Percentiles rank a stretch among this genome's conserved stretches.
Conservation (phyloP, 1,140 invertebrate species). For the Pseudachorutes palmiensis region DNA sequence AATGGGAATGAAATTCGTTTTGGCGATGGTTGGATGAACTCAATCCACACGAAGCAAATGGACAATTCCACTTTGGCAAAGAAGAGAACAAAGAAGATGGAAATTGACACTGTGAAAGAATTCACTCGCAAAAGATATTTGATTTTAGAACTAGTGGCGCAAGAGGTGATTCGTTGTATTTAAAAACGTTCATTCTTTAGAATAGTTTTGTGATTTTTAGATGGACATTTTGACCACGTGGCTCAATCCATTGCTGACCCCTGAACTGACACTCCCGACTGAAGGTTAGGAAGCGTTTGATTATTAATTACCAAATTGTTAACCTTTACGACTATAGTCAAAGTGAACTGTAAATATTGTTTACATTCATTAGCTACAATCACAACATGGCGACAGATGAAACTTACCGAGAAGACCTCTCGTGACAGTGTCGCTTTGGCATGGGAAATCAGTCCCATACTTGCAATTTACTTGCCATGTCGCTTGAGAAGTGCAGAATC, state of each 20-base stretch:
- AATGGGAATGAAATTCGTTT: slow-evolving; percentile 38
- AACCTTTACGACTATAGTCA: no score
- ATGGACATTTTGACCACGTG: slow-evolving; percentile 91
- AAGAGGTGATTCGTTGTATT: slow-evolving; percentile 28
- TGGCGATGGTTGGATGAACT: slow-evolving; percentile 73
- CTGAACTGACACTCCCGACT: slow-evolving; percentile 63
- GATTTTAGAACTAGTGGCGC: slow-evolving; percentile 74
- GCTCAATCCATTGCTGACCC: slow-evolving; percentile 77
- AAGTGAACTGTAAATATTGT: no score
- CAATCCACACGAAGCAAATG: slow-evolving; percentile 66
- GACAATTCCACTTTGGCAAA: slow-evolving; percentile 43
- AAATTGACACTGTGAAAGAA: slow-evolving; percentile 64
- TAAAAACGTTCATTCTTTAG: slow-evolving; percentile 6
- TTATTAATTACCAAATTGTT: no score
- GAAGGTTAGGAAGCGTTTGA: no score
- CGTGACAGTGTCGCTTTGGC: slow-evolving; percentile 78
- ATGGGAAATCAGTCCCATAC: slow-evolving; percentile 87
- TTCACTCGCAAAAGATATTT: slow-evolving; percentile 91
- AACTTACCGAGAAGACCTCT: slow-evolving; percentile 63
- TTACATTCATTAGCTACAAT: no score
- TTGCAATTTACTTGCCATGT: slow-evolving; percentile 83
- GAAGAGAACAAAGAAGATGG: slow-evolving; percentile 31
- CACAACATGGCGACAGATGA: slow-evolving; percentile 68
- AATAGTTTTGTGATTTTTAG: no score
- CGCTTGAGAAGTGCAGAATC: slow-evolving; percentile 43